Base-by-base conservation (phyloP, 1,140 invertebrate genomes). In the Heliconius hermathena region DNA sequence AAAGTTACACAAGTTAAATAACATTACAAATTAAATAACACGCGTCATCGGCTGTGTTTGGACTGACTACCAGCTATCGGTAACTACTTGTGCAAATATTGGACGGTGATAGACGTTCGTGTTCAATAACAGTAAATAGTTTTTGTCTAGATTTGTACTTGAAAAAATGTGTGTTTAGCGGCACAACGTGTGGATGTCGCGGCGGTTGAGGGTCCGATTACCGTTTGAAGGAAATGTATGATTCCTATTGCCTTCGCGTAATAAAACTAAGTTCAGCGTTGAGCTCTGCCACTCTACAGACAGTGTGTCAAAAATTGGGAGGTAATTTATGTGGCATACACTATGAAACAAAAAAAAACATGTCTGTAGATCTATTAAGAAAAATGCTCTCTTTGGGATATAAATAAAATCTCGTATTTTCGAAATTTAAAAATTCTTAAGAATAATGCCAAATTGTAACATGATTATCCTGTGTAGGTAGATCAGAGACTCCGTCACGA, bases 61-160 rank as follows among this genome's bases (percentile, higher is more conserved):
- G 26, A 9, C 26, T 66, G 60, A 22, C 20, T n/a, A n/a, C 54
- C 54, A 8, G n/a, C 60, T 29, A 18, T 66, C 60, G 60, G 60
- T 66, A 66, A 66, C 60, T 66, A 29, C 26, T 66, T 18, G 26
- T 29, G 60, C 22, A 66, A 66, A 66, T 66, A 66, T 66, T 66
- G 60, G 60, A 29, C 60, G 26, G 8, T 66, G 3, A 26, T 29
- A 29, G 22, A 1, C 26, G 60, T 26, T 66, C 60, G 60, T 29
- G 60, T 66, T 66, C 60, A 66, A 66, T 66, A 57, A 57, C 0
- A 3, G 3, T 57, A 22, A 57, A 57, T 57, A 57, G 54, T 22
- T 57, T 57, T 22, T 57, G n/a, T 57, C 1, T 22, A 22, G 54
- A 66, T 29, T 66, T 66, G 60, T 66, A 29, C n/a, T n/a, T 22